These are phyloP conservation scores for Argyrosomus regius DNA, from an alignment of 2,797 vertebrate genomes.

Conservation along the genomic window DNA sequence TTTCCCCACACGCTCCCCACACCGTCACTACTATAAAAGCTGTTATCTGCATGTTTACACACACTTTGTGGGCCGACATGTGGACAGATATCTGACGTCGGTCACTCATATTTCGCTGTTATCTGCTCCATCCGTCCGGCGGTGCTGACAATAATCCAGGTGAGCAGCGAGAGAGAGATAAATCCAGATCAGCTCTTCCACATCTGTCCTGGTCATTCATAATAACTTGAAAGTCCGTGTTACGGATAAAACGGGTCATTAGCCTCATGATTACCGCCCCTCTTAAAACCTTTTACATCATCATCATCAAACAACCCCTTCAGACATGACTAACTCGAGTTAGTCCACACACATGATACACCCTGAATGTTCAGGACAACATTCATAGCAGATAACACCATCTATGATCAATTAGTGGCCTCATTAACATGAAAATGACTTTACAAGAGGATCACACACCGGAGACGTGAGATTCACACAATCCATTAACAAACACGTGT, in stretches of 20 bases:
- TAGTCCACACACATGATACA: too few species aligned
- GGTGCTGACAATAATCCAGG: not conserved
- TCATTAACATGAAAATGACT: too few species aligned
- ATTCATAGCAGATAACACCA: too few species aligned
- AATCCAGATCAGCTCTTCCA: not conserved
- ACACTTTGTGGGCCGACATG: not conserved
- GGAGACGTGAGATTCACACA: too few species aligned
- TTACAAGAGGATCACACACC: too few species aligned
- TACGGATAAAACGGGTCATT: constrained; percentile 9
- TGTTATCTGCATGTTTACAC: not conserved
- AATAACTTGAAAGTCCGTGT: constrained; percentile 10
- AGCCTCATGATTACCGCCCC: not conserved
- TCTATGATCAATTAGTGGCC: too few species aligned
- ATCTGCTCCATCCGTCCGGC: not conserved
- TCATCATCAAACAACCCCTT: too few species aligned
- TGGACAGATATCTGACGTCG: not conserved
- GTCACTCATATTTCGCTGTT: not conserved
- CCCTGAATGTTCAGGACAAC: too few species aligned
- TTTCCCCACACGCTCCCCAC: not conserved
- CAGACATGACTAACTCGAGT: too few species aligned
- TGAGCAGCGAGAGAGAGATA: not conserved
- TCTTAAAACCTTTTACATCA: too few species aligned
- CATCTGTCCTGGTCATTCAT: not conserved
- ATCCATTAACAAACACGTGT: too few species aligned
- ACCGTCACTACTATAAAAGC: not conserved